Base-by-base conservation (phyloP, 2,797 vertebrate genomes). In the Phyllotis vaccarum region DNA sequence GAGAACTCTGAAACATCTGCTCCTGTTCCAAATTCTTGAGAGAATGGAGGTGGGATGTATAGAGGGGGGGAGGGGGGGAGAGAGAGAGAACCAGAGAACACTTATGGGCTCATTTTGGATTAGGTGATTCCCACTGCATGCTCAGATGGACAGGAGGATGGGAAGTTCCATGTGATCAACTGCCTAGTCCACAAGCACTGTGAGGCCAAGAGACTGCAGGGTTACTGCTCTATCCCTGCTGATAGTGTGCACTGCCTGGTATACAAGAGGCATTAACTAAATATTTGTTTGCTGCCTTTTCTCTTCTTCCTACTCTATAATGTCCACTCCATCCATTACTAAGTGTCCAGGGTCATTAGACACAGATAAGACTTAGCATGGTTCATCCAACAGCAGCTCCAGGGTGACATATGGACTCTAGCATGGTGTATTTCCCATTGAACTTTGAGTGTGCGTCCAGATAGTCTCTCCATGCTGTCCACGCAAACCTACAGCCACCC, bases 31-130 rank as follows among this genome's bases (percentile, higher is more conserved):
- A 62, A 56, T 90, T 86, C 31, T 37, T 75, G 60, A 46, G 43
- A 31, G n/a, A 0, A 11, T 12, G 2, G 34, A 1, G 75, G 66
- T 60, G 58, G 7, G 21, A 16, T 6, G 29, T 10, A 9, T 49
- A 49, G 27, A 21, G 31, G 6, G 27, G 0, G 14, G 3, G 7
- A 6, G 3, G 2, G 10, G 40, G 34, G 16, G 13, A n/a, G 56
- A 75, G 76, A 16, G 19, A 27, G 3, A 17, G 29, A n/a, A 14
- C 0, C 1, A 37, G 29, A 91, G 68, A 56, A 27, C 3, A 81
- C 79, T 10, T 46, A 31, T 40, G 46, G 34, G 19, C 11, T 95
- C 5, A 14, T 40, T 46, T 79, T 79, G 27, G 27, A 52, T 64
- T 16, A 6, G n/a, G 6, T 74, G 72, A 85, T 58, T 72, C 12